phyloP scores from a whole-genome alignment of 1,140 invertebrate species.

The Drosophila murphyi region DNA sequence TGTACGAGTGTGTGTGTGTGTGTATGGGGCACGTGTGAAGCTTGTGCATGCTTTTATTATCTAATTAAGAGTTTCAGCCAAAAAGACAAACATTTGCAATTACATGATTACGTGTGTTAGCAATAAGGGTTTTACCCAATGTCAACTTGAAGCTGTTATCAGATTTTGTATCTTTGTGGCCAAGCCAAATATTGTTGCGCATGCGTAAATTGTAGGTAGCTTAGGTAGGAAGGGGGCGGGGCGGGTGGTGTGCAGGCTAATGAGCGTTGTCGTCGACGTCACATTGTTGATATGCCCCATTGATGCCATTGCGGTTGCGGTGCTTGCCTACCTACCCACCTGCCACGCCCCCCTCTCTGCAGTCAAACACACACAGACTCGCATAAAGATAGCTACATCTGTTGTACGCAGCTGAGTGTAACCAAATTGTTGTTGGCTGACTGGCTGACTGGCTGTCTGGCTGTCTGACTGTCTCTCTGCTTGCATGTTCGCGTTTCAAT shows the following conservation, averaged over 20 bases:
- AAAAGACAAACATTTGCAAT: conserved; percentile 76
- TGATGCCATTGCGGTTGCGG: conserved; percentile 45
- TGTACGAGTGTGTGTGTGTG: conserved; percentile 19
- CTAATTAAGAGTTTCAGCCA: conserved; percentile 64
- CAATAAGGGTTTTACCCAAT: conserved; percentile 23
- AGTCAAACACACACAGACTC: conserved; percentile 8
- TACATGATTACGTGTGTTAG: conserved; percentile 64
- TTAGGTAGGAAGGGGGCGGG: not conserved
- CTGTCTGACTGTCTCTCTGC: conserved; percentile 20
- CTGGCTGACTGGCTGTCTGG: conserved; percentile 16
- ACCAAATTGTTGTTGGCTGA: conserved; percentile 42
- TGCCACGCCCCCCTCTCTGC: conserved; percentile 26
- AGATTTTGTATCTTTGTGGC: conserved; percentile 39
- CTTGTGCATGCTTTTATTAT: conserved; percentile 60
- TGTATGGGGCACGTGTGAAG: conserved; percentile 49
- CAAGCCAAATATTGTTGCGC: conserved; percentile 48
- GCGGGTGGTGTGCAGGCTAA: conserved; percentile 12
- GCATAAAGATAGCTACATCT: conserved; percentile 16
- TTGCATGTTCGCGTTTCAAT: conserved; percentile 22
- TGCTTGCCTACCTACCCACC: conserved; percentile 6
- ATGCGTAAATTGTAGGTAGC: conserved; percentile 35
- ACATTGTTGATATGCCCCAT: conserved; percentile 52
- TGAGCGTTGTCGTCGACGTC: conserved; percentile 35
- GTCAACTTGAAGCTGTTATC: conserved; percentile 40
- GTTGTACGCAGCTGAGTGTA: conserved; percentile 44